Evolutionary conservation across 2,113 vertebrate genomes (phyloP), one percentile per base, ranked within the genome.

Genomic region (Hippocampus barbouri): DNA sequence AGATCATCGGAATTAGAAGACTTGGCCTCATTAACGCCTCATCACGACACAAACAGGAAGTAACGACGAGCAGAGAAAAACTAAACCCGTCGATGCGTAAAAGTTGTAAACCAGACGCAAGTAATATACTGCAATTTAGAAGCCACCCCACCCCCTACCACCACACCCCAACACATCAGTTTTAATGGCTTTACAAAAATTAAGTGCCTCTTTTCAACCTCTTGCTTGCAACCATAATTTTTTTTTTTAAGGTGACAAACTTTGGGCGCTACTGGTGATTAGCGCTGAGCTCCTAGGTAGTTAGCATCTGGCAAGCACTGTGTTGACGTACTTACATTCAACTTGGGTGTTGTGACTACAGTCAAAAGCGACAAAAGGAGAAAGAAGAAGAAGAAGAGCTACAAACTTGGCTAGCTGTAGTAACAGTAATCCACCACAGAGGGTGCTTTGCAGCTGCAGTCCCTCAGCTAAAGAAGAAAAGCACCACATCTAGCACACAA

Each of bases 401-500:
- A 61, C 59, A 61, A 61, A 61, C 59, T 61, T 34, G 59, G 59
- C 59, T 61, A 61, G 59, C 27, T 61, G 59, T 61, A 61, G 27
- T 61, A 61, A 61, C 59, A 61, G 59, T 61, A 61, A 34, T 61
- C 27, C 27, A 61, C 59, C 59, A 61, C 59, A 20, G 59, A 30
- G 59, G 25, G 59, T 1, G 59, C 12, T 25, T 27, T 59, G 56
- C 56, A 7, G 25, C 18, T 12, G 34, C 38, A 43, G 62, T 43
- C 20, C 38, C 62, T 23, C 62, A 65, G 43, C 64, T 66, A 66
- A 66, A 66, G 64, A 66, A 41, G 61, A 66, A 66, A 47, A 47
- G 64, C 43, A 25, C n/a, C 41, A 45, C 64, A 66, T 27, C 14
- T 3, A 65, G 40, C 21, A 43, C 63, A 45, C 15, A 5, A 40